These are phyloP conservation scores for Manis pentadactyla DNA, from an alignment of 2,797 vertebrate species.

Conservation along the genomic window DNA sequence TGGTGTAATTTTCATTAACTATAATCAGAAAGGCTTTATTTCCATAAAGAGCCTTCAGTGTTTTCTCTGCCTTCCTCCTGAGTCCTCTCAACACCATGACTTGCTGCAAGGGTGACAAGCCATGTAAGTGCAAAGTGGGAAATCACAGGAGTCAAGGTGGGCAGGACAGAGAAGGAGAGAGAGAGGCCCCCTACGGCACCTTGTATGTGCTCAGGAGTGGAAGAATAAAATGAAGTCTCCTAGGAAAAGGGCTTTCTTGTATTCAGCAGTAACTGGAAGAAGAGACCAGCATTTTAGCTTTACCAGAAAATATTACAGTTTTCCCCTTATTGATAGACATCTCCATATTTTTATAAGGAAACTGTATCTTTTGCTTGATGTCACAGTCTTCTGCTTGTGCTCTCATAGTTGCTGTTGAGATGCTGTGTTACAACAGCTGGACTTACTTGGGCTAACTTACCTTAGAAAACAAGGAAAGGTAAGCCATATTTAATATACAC, in stretches of 20 bases:
- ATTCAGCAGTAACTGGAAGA: neutral
- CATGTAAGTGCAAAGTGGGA: neutral
- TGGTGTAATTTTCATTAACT: neutral
- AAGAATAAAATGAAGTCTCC: neutral
- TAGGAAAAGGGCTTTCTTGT: neutral
- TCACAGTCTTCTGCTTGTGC: neutral
- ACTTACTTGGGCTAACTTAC: neutral
- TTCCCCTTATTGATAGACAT: neutral
- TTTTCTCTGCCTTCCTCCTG: neutral
- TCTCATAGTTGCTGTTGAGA: neutral
- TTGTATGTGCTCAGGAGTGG: neutral
- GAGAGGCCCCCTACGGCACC: neutral
- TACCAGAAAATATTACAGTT: neutral
- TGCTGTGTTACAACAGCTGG: neutral
- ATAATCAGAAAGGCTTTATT: neutral
- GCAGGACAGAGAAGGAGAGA: neutral
- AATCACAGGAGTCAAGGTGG: neutral
- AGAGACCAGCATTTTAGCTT: neutral
- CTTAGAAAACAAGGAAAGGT: constrained; percentile 10
- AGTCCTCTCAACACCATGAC: neutral
- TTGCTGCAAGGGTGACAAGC: neutral
- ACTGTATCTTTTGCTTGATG: neutral
- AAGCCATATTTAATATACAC: neutral
- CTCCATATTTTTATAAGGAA: neutral
- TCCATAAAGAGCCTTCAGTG: neutral